A percentile compares a stretch with the other conserved stretches of the same genome.
Conservation (phyloP, 2,888 invertebrate species). For the Nomada ferruginata region DNA sequence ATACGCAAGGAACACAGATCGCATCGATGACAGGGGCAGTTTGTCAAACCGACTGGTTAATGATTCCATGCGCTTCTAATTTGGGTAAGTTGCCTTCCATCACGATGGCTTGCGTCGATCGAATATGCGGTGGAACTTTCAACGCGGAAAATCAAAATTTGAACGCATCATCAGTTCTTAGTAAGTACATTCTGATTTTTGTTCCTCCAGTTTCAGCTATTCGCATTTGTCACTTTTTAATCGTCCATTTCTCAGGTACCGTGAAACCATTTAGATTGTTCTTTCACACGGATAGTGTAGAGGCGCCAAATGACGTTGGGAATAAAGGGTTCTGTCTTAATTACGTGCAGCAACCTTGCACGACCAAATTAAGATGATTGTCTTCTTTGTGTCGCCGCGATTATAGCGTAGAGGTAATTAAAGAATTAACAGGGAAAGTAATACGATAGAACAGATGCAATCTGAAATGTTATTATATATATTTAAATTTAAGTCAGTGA, state of each 20-base stretch:
- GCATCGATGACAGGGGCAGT: constrained; percentile 89
- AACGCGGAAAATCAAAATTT: constrained; percentile 87
- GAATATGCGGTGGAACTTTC: constrained; percentile 93
- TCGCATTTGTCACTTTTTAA: constrained; percentile 7
- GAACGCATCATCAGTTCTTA: constrained; percentile 88
- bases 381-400: background rate
- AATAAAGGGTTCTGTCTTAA: constrained; percentile 94
- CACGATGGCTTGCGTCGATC: constrained; percentile 89
- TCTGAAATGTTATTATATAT: too few species aligned
- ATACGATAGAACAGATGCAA: background rate
- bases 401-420: background rate
- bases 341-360: constrained; percentile 94
- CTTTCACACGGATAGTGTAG: constrained; percentile 91
- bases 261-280: constrained; percentile 92
- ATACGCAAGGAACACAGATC: constrained; percentile 88
- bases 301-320: constrained; percentile 90
- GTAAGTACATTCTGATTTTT: constrained; percentile 85
- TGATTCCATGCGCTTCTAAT: constrained; percentile 91
- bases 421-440: background rate
- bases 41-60: constrained; percentile 92
- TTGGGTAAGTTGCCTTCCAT: constrained; percentile 87
- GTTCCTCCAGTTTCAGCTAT: background rate
- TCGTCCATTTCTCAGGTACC: constrained; percentile 86
- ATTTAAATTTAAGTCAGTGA: too few species aligned
- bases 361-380: constrained; percentile 84